These are phyloP conservation scores for Lamellibrachia luymesi DNA, from an alignment of 1,140 invertebrate species.

Conservation along the genomic window DNA sequence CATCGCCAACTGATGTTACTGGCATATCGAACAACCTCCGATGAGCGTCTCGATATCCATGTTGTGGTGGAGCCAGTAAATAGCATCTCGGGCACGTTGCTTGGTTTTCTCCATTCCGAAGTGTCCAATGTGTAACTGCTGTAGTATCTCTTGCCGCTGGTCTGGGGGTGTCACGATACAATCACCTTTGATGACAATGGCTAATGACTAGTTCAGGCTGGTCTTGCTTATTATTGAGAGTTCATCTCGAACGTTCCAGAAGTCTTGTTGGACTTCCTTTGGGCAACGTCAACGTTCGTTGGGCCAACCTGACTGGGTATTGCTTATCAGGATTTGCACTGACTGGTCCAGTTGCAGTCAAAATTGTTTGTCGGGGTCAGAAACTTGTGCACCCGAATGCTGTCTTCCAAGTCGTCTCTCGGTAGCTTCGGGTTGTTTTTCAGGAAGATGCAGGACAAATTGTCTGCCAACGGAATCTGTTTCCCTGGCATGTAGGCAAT, in stretches of 20 bases:
- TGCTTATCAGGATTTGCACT: background rate
- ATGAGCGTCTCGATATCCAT: background rate
- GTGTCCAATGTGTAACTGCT: background rate
- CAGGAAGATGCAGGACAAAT: background rate
- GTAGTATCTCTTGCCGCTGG: background rate
- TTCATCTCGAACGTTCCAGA: background rate
- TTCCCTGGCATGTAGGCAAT: background rate
- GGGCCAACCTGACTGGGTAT: background rate
- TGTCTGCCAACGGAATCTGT: background rate
- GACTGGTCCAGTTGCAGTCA: background rate
- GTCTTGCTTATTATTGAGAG: background rate
- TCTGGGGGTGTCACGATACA: background rate
- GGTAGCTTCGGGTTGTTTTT: background rate
- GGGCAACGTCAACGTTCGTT: background rate
- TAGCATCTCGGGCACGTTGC: background rate
- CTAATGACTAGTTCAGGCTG: background rate
- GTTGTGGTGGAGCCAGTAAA: background rate
- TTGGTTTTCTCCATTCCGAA: background rate
- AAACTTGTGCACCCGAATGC: background rate
- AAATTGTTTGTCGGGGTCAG: background rate
- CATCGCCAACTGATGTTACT: background rate
- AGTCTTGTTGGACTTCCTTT: background rate
- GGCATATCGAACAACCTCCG: background rate
- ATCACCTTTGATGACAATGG: background rate
- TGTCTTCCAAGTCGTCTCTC: background rate